phyloP scores from a whole-genome alignment of 2,888 invertebrate species.

The Therioaphis trifolii region DNA sequence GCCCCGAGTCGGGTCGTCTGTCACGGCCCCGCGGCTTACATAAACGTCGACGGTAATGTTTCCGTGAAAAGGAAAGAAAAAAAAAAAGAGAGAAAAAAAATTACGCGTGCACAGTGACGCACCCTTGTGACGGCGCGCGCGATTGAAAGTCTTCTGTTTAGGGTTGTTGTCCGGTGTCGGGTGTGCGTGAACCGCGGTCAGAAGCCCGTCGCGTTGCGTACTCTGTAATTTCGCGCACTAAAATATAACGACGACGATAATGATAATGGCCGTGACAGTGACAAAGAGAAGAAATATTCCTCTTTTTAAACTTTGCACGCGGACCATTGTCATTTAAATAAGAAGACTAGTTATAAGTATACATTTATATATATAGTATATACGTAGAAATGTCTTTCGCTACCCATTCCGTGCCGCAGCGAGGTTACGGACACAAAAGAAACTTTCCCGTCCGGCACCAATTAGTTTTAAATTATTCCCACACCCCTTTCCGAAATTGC shows the following conservation, averaged over 20 bases:
- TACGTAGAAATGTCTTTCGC: slow-evolving; percentile 23
- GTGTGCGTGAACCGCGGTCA: neutral
- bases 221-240: slow-evolving; percentile 30
- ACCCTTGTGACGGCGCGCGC: slow-evolving; percentile 20
- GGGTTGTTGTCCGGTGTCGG: slow-evolving; percentile 48
- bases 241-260: neutral
- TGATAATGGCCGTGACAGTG: neutral
- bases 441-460: slow-evolving; percentile 49
- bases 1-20: slow-evolving; percentile 60
- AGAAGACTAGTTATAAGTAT: slow-evolving; percentile 27
- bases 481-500: slow-evolving; percentile 57
- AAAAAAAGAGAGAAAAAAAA: neutral
- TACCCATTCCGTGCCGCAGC: slow-evolving; percentile 18
- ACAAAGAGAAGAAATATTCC: slow-evolving; percentile 38
- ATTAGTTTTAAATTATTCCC: slow-evolving; percentile 61
- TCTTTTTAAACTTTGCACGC: slow-evolving; percentile 29
- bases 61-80: slow-evolving; percentile 32
- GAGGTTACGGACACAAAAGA: slow-evolving; percentile 45
- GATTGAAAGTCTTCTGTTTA: slow-evolving; percentile 61
- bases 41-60: slow-evolving; percentile 60
- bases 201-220: slow-evolving; percentile 37
- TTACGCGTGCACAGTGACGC: neutral
- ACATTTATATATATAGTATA: neutral
- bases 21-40: slow-evolving; percentile 38
- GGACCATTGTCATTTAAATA: slow-evolving; percentile 52